phyloP scores from a whole-genome alignment of 2,888 invertebrate species.

The Coecobrya sp. region DNA sequence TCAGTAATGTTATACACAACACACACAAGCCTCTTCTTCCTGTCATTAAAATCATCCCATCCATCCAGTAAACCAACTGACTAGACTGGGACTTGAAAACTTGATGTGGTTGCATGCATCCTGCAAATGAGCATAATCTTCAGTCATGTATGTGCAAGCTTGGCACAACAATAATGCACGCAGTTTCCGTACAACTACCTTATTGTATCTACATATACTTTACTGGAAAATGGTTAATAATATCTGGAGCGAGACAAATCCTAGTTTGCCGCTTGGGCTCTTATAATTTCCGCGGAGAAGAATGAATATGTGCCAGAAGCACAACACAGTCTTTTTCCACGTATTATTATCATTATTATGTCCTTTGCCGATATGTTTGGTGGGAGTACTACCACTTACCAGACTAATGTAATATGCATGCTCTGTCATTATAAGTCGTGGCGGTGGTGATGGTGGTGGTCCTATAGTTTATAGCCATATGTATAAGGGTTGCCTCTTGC shows the following conservation, averaged over 20 bases:
- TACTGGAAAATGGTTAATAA: background rate
- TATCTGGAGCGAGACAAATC: background rate
- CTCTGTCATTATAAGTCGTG: constrained; percentile 27
- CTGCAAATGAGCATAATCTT: background rate
- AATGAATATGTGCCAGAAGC: background rate
- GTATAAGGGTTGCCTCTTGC: too few species aligned
- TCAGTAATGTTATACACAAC: background rate
- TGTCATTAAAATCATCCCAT: constrained; percentile 52
- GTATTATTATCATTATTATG: constrained; percentile 39
- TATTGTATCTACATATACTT: constrained; percentile 4
- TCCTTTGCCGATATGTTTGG: background rate
- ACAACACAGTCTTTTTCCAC: background rate
- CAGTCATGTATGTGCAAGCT: constrained; percentile 9
- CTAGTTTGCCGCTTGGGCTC: background rate
- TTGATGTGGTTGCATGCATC: constrained; percentile 20
- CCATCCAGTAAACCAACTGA: background rate
- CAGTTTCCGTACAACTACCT: background rate
- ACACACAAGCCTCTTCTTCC: constrained; percentile 18
- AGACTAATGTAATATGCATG: constrained; percentile 47
- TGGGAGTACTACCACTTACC: background rate
- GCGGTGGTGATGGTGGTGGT: background rate
- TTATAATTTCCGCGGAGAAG: background rate
- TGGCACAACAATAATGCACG: background rate
- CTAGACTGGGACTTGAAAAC: constrained; percentile 39
- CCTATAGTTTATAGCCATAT: background rate